Evolutionary conservation across 2,113 vertebrate species (phyloP).

Genomic region (Aleadryas rufinucha): DNA sequence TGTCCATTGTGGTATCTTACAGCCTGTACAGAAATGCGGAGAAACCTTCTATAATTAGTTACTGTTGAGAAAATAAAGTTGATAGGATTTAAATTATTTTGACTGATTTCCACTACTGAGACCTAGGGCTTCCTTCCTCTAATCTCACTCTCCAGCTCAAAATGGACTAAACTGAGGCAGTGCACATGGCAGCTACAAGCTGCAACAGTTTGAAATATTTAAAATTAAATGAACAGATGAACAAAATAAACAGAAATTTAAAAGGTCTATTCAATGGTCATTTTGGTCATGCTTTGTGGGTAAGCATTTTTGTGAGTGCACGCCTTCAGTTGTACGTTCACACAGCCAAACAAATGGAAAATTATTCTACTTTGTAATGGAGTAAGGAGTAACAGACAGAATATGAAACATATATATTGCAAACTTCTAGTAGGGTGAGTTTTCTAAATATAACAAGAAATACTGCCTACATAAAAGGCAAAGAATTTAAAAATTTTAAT

Average conservation of each 20-base stretch:
- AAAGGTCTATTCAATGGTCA: neutral
- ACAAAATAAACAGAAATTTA: neutral
- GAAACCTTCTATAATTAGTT: neutral
- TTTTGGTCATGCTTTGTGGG: too few relatives aligned
- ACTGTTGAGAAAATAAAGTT: neutral
- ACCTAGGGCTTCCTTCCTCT: neutral
- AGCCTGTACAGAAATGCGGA: neutral
- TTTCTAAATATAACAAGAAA: neutral
- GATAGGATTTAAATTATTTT: neutral
- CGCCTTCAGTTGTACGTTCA: neutral
- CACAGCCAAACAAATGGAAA: neutral
- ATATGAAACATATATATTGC: neutral
- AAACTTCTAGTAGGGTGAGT: neutral
- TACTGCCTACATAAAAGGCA: neutral
- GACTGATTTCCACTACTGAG: neutral
- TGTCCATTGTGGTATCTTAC: neutral
- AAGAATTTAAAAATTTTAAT: neutral
- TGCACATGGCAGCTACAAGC: neutral
- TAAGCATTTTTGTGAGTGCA: neutral
- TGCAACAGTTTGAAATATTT: neutral
- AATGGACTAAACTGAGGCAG: neutral
- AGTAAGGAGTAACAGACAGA: neutral
- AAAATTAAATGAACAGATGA: neutral
- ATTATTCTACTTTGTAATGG: neutral
- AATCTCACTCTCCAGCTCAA: neutral